Base-by-base conservation (phyloP, 2,113 vertebrate genomes). In the Edolisoma coerulescens region DNA sequence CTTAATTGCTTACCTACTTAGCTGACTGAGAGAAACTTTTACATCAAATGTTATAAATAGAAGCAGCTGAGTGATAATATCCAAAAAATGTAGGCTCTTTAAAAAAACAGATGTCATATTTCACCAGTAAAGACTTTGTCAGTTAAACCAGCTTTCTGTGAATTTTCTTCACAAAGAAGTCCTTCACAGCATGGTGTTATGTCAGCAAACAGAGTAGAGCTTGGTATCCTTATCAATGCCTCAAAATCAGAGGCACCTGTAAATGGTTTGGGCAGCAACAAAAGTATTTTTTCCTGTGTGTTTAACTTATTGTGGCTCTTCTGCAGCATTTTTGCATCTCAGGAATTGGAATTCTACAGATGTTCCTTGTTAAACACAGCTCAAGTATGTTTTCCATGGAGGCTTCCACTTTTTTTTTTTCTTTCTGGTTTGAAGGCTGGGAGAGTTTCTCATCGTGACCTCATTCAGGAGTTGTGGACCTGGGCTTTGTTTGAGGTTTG, bases 31-130 rank as follows among this genome's bases (percentile, higher is more conserved):
- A n/a, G 77, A 70, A 87, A 67, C 64, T 91, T 93, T 84, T 79
- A 76, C 73, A 87, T 94, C 26, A 47, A 84, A 6, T 44, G 6
- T 81, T 95, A 78, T 95, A 96, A 97, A 96, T 93, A 85, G 92
- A 96, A 97, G n/a, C 91, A 91, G 83, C 81, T 94, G 70, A 96
- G 59, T 7, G 1, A 69, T 85, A 80, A 59, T 87, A 81, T 93
- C 82, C 47, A 21, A 68, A 77, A 87, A 91, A 92, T 81, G 41
- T 28, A 30, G 47, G 39, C 70, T 95, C 26, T 93, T 92, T 87
- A 61, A 84, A 95, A n/a, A 95, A 96, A 89, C 96, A 96, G 95
- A 93, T 93, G 92, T 93, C 75, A 47, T 30, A 49, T 91, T 94
- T 95, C 77, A 73, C n/a, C 19, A 53, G 52, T 61, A 87, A 94